phyloP scores from a whole-genome alignment of 35 echinoderm and acorn worm species.

The Holothuria glaberrima region DNA sequence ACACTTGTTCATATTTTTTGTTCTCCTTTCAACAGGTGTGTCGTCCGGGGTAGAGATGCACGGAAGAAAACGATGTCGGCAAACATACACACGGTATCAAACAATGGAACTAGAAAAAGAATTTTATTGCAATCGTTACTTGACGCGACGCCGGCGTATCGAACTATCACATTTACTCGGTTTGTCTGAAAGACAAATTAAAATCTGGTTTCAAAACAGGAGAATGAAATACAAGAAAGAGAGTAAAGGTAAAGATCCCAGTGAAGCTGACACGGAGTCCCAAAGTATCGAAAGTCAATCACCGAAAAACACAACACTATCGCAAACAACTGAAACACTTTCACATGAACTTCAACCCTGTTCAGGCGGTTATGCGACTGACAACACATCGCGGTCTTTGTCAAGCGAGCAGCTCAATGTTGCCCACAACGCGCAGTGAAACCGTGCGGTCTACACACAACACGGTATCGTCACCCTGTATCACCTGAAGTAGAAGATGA shows the following conservation, averaged over 20 bases:
- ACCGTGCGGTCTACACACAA: no score
- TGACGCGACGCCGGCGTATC: slow-evolving; percentile 89
- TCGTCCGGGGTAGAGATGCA: slow-evolving; percentile 48
- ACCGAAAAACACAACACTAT: slow-evolving; percentile 23
- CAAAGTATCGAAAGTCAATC: slow-evolving; percentile 10
- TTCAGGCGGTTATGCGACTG: background rate
- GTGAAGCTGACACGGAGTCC: slow-evolving; percentile 33
- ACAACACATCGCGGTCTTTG: no score
- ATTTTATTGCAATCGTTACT: slow-evolving; percentile 95
- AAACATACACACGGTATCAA: slow-evolving; percentile 98
- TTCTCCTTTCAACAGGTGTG: slow-evolving; percentile 5
- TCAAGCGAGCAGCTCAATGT: no score
- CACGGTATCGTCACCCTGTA: no score
- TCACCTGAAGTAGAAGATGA: no score
- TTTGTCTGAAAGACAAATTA: slow-evolving; percentile 96
- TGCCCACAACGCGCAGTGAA: no score
- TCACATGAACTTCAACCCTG: slow-evolving; percentile 28
- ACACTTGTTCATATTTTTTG: background rate
- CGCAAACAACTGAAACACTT: slow-evolving; percentile 15
- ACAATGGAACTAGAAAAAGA: slow-evolving; percentile 98
- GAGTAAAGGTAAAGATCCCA: slow-evolving; percentile 82
- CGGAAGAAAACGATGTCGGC: slow-evolving; percentile 87
- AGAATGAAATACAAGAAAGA: slow-evolving; percentile 99
- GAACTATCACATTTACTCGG: slow-evolving; percentile 92
- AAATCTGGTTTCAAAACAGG: slow-evolving; percentile 99